Conservation (phyloP, 2,797 vertebrate species). For the Eulemur rubriventer region DNA sequence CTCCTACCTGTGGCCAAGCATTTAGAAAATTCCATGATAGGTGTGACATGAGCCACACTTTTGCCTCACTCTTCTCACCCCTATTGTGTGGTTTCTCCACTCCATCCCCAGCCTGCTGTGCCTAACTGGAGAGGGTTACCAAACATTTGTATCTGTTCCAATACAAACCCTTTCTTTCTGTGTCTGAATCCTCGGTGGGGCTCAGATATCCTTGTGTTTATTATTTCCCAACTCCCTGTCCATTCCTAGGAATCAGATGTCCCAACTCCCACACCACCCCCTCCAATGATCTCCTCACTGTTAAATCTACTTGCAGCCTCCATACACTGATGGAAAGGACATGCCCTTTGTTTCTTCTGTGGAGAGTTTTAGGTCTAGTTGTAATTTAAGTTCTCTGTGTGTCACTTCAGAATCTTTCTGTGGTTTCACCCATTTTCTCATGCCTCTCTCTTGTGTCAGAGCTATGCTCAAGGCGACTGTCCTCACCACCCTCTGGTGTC, state of each 20-base stretch:
- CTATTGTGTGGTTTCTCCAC: neutral
- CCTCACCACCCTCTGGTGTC: neutral
- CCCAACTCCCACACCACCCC: neutral
- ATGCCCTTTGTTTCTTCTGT: neutral
- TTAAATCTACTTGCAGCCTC: neutral
- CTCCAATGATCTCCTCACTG: neutral
- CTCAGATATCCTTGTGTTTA: neutral
- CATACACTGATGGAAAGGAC: neutral
- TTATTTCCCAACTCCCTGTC: neutral
- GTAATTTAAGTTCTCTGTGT: neutral
- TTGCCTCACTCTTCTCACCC: neutral
- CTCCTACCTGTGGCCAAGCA: neutral
- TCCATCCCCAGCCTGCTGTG: neutral
- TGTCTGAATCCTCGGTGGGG: neutral
- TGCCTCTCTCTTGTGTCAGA: neutral
- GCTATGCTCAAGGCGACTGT: fast-evolving
- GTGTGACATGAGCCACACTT: neutral
- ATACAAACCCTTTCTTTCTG: neutral
- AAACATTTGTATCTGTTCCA: fast-evolving
- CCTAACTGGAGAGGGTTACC: neutral
- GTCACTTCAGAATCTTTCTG: neutral
- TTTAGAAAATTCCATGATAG: neutral
- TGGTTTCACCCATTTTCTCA: neutral
- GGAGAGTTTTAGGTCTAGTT: neutral
- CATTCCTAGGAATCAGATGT: neutral